phyloP scores from a whole-genome alignment of 2,888 invertebrate species.

The Onthophagus sagittarius region DNA sequence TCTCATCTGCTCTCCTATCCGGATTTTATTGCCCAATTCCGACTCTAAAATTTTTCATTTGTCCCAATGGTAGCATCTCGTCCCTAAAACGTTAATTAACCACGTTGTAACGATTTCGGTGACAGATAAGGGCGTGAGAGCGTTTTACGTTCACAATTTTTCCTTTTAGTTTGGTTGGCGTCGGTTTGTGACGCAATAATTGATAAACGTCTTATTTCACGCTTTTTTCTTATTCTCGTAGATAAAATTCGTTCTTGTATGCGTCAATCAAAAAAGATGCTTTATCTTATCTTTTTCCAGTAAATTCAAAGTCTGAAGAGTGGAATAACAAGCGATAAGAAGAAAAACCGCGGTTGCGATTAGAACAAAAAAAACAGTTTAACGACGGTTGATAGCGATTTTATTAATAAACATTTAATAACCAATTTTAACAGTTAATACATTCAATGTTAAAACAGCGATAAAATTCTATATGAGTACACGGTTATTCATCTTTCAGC shows the following conservation, averaged over 20 bases:
- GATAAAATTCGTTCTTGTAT: neutral
- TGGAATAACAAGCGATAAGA: neutral
- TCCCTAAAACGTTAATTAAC: neutral
- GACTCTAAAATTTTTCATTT: neutral
- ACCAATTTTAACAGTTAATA: no score
- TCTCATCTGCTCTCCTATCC: neutral
- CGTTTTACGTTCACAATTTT: neutral
- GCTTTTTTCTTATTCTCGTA: neutral
- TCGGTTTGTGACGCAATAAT: neutral
- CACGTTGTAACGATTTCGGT: neutral
- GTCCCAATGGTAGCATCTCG: neutral
- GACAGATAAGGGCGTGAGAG: neutral
- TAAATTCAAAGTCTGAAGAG: neutral
- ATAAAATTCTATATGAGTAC: neutral
- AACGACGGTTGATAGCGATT: no score
- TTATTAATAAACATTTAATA: no score
- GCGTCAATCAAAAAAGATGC: neutral
- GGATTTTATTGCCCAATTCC: neutral
- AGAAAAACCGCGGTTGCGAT: neutral
- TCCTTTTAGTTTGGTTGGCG: neutral
- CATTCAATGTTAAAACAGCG: no score
- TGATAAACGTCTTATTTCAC: neutral
- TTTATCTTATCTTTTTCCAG: neutral
- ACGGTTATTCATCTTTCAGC: neutral
- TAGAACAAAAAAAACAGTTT: neutral